Evolutionary conservation across 2,888 invertebrate species (phyloP).

Genomic region (Agrotis exclamationis): DNA sequence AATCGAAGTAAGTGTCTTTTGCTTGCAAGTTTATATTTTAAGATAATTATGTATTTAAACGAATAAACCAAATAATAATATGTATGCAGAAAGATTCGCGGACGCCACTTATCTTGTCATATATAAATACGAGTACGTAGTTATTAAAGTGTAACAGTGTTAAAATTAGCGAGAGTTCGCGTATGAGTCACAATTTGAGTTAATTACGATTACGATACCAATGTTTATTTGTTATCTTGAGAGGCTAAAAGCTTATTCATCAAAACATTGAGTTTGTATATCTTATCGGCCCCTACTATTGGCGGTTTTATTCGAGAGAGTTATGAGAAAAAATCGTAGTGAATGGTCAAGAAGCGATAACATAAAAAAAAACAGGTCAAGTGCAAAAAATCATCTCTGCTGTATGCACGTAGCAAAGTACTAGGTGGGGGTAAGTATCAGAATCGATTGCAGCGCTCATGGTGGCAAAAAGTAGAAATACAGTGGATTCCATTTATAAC

Average conservation of each 20-base stretch:
- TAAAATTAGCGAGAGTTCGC: constrained; percentile 37
- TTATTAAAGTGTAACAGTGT: constrained; percentile 10
- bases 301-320: not conserved
- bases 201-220: constrained; percentile 42
- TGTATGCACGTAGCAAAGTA: too few species aligned
- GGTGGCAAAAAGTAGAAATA: too few species aligned
- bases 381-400: too few species aligned
- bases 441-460: too few species aligned
- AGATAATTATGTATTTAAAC: too few species aligned
- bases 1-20: too few species aligned
- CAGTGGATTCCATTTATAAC: too few species aligned
- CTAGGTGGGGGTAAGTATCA: too few species aligned
- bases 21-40: too few species aligned
- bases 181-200: constrained; percentile 41
- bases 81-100: not conserved
- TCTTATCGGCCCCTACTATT: constrained; percentile 26
- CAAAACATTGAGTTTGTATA: constrained; percentile 37
- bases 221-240: constrained; percentile 57
- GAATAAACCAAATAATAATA: too few species aligned
- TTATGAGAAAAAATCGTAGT: not conserved
- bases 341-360: not conserved
- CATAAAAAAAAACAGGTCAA: too few species aligned
- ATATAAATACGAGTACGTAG: not conserved
- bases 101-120: not conserved
- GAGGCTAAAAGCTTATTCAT: constrained; percentile 55